A percentile compares a stretch with the other conserved stretches of the same genome.
Evolutionary conservation across 2,797 vertebrate species (phyloP).

Genomic region (Cynopterus sphinx): DNA sequence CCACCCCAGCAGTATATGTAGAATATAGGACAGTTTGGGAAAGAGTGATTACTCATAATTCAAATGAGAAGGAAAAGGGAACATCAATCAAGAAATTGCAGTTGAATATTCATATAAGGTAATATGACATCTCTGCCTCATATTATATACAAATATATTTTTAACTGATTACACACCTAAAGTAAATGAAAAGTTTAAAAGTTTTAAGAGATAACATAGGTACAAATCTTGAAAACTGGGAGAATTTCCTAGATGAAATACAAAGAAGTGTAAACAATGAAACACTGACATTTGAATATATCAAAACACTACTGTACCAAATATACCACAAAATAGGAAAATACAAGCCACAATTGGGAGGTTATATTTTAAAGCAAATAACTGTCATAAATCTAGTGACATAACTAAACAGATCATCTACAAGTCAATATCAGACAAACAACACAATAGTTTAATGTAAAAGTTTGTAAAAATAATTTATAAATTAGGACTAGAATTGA

Average conservation of each 20-base stretch:
- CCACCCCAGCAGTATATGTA: not conserved
- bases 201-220: not conserved
- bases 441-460: not conserved
- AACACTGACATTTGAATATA: not conserved
- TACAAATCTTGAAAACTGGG: not conserved
- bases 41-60: not conserved
- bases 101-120: not conserved
- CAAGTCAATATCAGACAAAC: not conserved
- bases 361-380: not conserved
- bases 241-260: not conserved
- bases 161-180: not conserved
- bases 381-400: not conserved
- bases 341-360: not conserved
- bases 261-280: not conserved
- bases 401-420: not conserved
- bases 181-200: not conserved
- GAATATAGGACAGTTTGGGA: not conserved
- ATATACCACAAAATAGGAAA: not conserved
- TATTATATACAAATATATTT: not conserved
- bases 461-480: not conserved
- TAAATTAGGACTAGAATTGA: not conserved
- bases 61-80: not conserved
- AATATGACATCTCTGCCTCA: not conserved
- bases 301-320: not conserved
- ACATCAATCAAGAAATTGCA: not conserved